Percentiles rank a stretch among this genome's conserved stretches.
phyloP scores from a whole-genome alignment of 2,888 invertebrate species.

The Tachystola acroxantha region DNA sequence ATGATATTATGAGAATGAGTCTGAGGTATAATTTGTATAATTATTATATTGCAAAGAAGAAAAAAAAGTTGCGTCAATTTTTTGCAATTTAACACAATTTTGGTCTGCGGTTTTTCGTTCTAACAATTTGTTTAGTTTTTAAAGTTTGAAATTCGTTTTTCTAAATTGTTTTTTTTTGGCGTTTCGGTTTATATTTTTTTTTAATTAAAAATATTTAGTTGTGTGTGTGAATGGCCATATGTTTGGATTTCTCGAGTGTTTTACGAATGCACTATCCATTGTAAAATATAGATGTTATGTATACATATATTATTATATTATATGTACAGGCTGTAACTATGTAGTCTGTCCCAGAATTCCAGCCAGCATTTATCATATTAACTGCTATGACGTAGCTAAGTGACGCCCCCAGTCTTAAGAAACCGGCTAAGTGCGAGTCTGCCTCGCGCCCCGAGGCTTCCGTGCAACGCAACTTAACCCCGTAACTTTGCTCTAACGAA shows the following conservation, averaged over 20 bases:
- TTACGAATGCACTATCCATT: slow-evolving; percentile 29
- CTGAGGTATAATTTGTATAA: slow-evolving; percentile 76
- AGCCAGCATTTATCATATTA: no score
- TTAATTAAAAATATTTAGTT: slow-evolving; percentile 12
- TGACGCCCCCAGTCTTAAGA: no score
- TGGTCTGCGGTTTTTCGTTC: slow-evolving; percentile 13
- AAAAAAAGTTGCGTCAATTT: slow-evolving; percentile 20
- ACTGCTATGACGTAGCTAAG: no score
- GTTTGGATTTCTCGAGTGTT: slow-evolving; percentile 21
- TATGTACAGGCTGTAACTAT: no score
- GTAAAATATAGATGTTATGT: slow-evolving; percentile 19
- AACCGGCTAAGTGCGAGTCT: no score
- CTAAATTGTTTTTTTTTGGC: slow-evolving; percentile 22
- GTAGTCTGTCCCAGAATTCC: no score
- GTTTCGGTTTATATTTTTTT: slow-evolving; percentile 9
- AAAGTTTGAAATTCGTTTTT: slow-evolving; percentile 17
- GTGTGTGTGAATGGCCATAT: slow-evolving; percentile 20
- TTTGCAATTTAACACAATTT: slow-evolving; percentile 19
- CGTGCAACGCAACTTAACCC: no score
- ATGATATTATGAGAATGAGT: slow-evolving; percentile 88
- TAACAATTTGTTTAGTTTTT: slow-evolving; percentile 9
- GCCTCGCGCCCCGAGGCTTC: no score
- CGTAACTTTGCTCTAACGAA: no score
- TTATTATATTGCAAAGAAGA: slow-evolving; percentile 20
- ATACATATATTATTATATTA: slow-evolving; percentile 1